Base-by-base conservation (phyloP, 2,888 invertebrate genomes). In the Aquatica leii region DNA sequence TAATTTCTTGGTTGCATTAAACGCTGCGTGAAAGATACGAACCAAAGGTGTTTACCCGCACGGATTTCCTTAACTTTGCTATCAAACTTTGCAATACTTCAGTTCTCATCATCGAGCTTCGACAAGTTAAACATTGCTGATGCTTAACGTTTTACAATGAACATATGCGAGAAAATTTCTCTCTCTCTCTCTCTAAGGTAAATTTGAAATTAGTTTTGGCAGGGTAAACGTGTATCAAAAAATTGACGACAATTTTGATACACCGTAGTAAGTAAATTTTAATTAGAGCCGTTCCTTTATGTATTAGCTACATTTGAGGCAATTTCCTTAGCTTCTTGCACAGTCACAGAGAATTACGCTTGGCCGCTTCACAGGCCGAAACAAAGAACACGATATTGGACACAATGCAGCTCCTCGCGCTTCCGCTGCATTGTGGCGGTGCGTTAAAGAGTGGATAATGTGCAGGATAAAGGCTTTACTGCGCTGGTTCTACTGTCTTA, bases 361-460 rank as follows among this genome's bases (percentile, higher is more conserved):
- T 78, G 78, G 79, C 77, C 78, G 79, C 78, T 74, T 74, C 73
- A 68, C 69, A 69, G 76, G 71, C 74, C 74, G 77, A 78, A 77
- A 78, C 78, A 79, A 79, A 77, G 78, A 77, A 66, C 60, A 70
- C 69, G 71, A 71, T 73, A 74, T 79, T 77, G 80, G 81, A 80
- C 81, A 81, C 81, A 81, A 81, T 81, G 80, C 80, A 80, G 78
- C 77, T 77, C 76, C 78, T 76, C 77, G 77, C 76, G 78, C 79
- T 81, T 81, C 81, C 81, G 80, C 73, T 79, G 80, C 81, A 81
- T 81, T 81, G 81, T 81, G 76, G 78, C 76, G 76, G 80, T 80
- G 80, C 80, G 81, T 81, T 80, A 81, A 81, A 80, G 81, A 81
- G 80, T 81, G 81, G 79, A 80, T 81, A 80, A 80, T 80, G 78